Conservation (phyloP, 2,113 vertebrate genomes). For the Vireo altiloquus region DNA sequence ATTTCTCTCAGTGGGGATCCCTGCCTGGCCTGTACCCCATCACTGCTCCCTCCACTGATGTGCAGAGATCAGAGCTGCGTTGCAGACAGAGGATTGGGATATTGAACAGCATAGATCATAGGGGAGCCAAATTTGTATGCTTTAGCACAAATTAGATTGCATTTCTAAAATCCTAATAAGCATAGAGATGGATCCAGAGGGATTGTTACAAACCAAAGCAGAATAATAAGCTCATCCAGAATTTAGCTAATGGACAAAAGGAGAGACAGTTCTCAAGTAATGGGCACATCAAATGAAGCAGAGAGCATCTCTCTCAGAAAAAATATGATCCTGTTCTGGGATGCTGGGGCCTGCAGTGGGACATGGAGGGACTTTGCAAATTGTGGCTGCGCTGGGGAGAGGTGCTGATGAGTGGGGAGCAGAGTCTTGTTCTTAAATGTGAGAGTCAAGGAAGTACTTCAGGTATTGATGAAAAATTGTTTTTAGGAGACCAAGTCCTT, state of each 20-base stretch:
- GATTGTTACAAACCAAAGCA: constrained; percentile 24
- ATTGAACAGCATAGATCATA: background rate
- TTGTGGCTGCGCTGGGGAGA: background rate
- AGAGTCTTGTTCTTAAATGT: background rate
- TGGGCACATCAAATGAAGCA: constrained; percentile 11
- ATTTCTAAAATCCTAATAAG: constrained; percentile 47
- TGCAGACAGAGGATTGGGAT: background rate
- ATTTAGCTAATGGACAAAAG: constrained; percentile 49
- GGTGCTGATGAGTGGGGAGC: background rate
- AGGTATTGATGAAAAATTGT: background rate
- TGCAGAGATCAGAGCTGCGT: background rate
- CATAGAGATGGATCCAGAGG: constrained; percentile 43
- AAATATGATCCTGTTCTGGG: background rate
- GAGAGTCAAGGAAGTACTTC: background rate
- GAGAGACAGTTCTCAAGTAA: constrained; percentile 20
- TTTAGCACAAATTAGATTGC: constrained; percentile 44
- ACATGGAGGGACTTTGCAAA: background rate
- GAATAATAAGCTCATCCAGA: constrained; percentile 40
- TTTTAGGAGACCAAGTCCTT: constrained; percentile 3
- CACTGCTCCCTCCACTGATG: background rate
- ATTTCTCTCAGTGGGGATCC: background rate
- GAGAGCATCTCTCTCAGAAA: background rate
- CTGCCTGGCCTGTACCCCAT: background rate
- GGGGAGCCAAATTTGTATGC: constrained; percentile 9
- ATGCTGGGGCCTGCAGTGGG: background rate